Evolutionary conservation across 1,140 invertebrate species (phyloP), one percentile per base, ranked within the genome.

Genomic region (Rhyzopertha dominica): DNA sequence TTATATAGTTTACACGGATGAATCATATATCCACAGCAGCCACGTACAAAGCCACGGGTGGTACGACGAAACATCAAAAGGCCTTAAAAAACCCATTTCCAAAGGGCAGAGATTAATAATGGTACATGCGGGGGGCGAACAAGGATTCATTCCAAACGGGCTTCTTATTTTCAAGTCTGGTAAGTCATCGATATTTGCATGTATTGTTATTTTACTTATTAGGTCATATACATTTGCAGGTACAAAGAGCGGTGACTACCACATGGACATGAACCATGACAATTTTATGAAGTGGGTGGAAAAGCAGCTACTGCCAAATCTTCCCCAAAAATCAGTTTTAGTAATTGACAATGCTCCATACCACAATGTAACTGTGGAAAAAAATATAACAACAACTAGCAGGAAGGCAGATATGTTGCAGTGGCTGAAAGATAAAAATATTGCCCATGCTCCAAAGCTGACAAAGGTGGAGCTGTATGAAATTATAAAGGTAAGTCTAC

Each of bases 261-360:
- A 61, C 37, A 26, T 54, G 43, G 52, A 62, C 16, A 62, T 62
- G 56, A 59, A 59, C 30, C 23, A 30, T 19, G 43, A 52, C 36
- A 61, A 53, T 19, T 49, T 36, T 25, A 17, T 17, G 10, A 31
- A 16, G 14, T 61, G 56, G 54, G n/a, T 56, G 3, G 22, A 32
- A 10, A 45, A 20, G 12, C 23, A 56, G 35, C 14, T 62, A 8
- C 37, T 64, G 23, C 49, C 45, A 5, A 52, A 58, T 36, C 25
- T 62, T 7, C 51, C 51, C 12, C 18, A 17, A 4, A 47, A 47
- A 23, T 53, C 35, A 10, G 49, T 60, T 1, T 24, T 60, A 10
- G 48, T 58, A n/a, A 47, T 57, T 12, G 37, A 57, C 34, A 51
- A 53, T 43, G 67, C 62, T 14, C 40, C 59, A 0, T 69, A 69